These are phyloP conservation scores for Turnix velox DNA, from an alignment of 2,113 vertebrate species.

Conservation along the genomic window DNA sequence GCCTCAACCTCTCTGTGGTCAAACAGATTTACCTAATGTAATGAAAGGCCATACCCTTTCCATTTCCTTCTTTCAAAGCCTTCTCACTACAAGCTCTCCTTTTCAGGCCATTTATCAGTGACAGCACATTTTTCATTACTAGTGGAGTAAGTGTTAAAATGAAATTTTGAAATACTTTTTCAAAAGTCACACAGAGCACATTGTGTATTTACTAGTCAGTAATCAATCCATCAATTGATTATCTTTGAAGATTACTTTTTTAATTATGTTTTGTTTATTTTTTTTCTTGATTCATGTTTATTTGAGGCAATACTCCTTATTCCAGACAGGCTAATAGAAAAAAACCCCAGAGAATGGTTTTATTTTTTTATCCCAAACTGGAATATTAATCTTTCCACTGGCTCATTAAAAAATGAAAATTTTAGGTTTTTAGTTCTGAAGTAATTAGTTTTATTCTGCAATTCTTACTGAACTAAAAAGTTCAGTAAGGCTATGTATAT, in stretches of 20 bases:
- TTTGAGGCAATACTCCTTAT: background rate
- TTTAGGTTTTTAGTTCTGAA: background rate
- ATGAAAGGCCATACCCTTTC: slow-evolving; percentile 35
- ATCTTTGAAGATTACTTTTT: background rate
- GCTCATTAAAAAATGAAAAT: background rate
- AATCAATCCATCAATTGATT: background rate
- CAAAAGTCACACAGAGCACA: background rate
- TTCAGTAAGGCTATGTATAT: background rate
- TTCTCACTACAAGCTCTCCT: slow-evolving; percentile 36
- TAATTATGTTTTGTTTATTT: background rate
- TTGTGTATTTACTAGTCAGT: background rate
- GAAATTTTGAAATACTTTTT: slow-evolving; percentile 32
- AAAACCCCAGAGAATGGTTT: background rate
- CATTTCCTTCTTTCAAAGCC: slow-evolving; percentile 60
- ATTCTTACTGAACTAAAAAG: background rate
- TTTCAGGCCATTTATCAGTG: slow-evolving; percentile 52
- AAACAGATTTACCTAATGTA: slow-evolving; percentile 51
- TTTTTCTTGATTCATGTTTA: background rate
- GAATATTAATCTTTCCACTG: background rate
- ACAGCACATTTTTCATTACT: slow-evolving; percentile 52
- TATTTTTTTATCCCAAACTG: background rate
- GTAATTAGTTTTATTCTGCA: background rate
- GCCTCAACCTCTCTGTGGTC: slow-evolving; percentile 24
- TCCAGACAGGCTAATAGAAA: background rate
- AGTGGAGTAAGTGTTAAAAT: background rate